Evolutionary conservation across 2,888 invertebrate genomes (phyloP).

Genomic region (Eristalis pertinax): DNA sequence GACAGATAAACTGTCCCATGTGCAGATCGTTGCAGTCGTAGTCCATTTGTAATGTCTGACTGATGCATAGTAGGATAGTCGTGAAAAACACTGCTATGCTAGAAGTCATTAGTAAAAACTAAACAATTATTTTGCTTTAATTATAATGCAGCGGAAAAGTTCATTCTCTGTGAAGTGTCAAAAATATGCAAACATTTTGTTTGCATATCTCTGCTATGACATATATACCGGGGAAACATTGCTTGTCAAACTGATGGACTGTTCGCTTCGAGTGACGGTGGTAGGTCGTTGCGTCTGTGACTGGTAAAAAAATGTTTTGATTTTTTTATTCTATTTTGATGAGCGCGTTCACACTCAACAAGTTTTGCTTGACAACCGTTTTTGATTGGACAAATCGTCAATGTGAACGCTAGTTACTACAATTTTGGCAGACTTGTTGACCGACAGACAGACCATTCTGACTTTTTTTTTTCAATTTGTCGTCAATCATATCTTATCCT

Average conservation of each 20-base stretch:
- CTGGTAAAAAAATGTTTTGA: too few relatives aligned
- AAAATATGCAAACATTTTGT: background rate
- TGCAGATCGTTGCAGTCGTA: constrained; percentile 87
- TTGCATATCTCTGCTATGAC: background rate
- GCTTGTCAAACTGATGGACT: background rate
- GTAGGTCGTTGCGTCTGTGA: too few relatives aligned
- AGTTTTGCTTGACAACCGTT: too few relatives aligned
- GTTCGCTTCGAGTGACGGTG: background rate
- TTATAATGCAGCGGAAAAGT: constrained; percentile 1
- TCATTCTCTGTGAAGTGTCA: constrained; percentile 22
- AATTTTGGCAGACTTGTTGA: too few relatives aligned
- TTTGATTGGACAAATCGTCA: too few relatives aligned
- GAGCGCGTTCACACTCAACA: too few relatives aligned
- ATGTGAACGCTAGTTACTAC: too few relatives aligned
- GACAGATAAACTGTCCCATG: constrained; percentile 92
- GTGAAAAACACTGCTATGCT: background rate
- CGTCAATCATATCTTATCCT: too few relatives aligned
- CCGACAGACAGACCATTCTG: too few relatives aligned
- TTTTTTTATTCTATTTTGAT: too few relatives aligned
- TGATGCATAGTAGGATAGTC: constrained; percentile 25
- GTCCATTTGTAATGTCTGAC: constrained; percentile 73
- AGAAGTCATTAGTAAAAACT: constrained; percentile 41
- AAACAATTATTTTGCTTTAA: constrained; percentile 20
- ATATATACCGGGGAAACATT: background rate
- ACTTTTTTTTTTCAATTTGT: too few relatives aligned